These are phyloP conservation scores for Arremon aurantiirostris DNA, from an alignment of 2,797 vertebrate species.

Conservation along the genomic window DNA sequence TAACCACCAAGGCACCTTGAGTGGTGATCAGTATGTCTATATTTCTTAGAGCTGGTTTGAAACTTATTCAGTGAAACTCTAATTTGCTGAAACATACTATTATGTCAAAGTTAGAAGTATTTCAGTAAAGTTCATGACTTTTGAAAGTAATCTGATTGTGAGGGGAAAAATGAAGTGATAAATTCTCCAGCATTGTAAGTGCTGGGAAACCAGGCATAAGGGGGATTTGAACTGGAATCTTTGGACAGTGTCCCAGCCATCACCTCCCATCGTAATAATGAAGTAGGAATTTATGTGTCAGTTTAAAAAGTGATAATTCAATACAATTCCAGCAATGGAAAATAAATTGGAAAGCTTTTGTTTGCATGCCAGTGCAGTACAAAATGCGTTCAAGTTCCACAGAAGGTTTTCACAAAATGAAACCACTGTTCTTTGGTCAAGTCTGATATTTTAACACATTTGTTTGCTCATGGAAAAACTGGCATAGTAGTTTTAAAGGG, in stretches of 20 bases:
- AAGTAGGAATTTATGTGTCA: neutral
- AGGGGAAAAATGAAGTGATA: neutral
- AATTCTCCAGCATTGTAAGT: neutral
- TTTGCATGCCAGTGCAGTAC: neutral
- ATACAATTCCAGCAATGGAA: neutral
- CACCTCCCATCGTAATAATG: neutral
- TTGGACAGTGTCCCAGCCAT: neutral
- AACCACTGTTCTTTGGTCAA: neutral
- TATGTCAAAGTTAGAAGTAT: neutral
- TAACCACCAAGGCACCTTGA: neutral
- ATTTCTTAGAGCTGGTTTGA: neutral
- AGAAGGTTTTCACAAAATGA: neutral
- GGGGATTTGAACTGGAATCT: neutral
- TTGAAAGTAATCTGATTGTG: neutral
- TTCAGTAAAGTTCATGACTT: neutral
- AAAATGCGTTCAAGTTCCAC: neutral
- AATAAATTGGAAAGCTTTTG: neutral
- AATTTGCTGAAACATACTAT: neutral
- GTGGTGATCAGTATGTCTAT: neutral
- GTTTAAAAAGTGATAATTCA: neutral
- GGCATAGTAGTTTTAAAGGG: neutral
- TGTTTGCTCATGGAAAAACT: neutral
- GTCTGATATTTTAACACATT: neutral
- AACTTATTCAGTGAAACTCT: neutral
- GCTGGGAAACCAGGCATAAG: neutral